These are phyloP conservation scores for Pachyramphus minor DNA, from an alignment of 2,113 vertebrate genomes.

Conservation along the genomic window DNA sequence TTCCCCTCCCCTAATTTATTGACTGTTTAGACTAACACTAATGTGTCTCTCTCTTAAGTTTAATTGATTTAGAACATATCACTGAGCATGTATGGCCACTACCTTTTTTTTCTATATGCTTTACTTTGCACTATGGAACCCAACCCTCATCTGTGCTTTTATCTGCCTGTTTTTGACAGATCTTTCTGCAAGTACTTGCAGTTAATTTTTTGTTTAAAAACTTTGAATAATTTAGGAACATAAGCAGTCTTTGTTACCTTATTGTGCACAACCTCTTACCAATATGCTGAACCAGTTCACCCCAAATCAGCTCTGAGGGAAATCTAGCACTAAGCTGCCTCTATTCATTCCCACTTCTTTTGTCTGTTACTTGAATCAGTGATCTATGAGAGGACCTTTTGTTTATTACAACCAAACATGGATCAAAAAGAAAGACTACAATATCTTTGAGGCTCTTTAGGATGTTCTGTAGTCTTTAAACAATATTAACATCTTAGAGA, in stretches of 20 bases:
- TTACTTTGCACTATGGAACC: background rate
- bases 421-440: background rate
- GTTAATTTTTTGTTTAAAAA: background rate
- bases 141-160: background rate
- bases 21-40: background rate
- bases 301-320: background rate
- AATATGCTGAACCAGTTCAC: background rate
- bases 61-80: background rate
- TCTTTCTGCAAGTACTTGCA: background rate
- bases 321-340: background rate
- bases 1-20: background rate
- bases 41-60: background rate
- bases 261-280: background rate
- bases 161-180: background rate
- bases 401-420: background rate
- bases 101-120: background rate
- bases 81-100: background rate
- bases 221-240: background rate
- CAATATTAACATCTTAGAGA: background rate
- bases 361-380: background rate
- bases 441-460: background rate
- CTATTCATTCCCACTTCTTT: background rate
- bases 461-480: background rate
- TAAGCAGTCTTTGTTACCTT: background rate
- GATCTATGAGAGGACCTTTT: background rate